Conservation (phyloP, 2,888 invertebrate species). For the Eupeodes luniger region DNA sequence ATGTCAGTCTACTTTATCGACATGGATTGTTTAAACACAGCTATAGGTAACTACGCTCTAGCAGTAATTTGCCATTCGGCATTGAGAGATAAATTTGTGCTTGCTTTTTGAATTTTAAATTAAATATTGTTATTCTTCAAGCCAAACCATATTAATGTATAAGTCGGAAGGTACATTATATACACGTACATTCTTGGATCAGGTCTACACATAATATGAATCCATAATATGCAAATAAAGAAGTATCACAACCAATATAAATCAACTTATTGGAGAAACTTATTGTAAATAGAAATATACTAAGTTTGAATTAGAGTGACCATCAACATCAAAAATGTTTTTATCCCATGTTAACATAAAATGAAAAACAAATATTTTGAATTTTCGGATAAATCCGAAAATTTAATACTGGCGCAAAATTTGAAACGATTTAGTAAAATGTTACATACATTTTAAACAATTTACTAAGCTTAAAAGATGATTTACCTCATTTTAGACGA, state of each 20-base stretch:
- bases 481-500: no score
- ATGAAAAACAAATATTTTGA: not conserved
- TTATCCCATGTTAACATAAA: not conserved
- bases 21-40: no score
- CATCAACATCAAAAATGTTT: not conserved
- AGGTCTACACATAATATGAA: not conserved
- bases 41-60: not conserved
- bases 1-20: no score
- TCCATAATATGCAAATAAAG: conserved; percentile 63
- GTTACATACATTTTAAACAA: no score
- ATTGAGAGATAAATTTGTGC: conserved; percentile 30
- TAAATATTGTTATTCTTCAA: conserved; percentile 46
- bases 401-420: no score
- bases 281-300: conserved; percentile 17
- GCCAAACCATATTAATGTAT: conserved; percentile 4
- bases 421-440: no score
- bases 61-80: conserved; percentile 21
- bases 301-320: not conserved
- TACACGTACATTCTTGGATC: not conserved
- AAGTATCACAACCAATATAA: conserved; percentile 53
- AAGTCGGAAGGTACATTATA: not conserved
- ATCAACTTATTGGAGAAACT: conserved; percentile 53
- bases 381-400: no score
- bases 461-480: no score
- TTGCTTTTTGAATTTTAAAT: conserved; percentile 62